A percentile compares a stretch with the other conserved stretches of the same genome.
phyloP scores from a whole-genome alignment of 2,888 invertebrate genomes.

The Glyphotaelius pellucidus region DNA sequence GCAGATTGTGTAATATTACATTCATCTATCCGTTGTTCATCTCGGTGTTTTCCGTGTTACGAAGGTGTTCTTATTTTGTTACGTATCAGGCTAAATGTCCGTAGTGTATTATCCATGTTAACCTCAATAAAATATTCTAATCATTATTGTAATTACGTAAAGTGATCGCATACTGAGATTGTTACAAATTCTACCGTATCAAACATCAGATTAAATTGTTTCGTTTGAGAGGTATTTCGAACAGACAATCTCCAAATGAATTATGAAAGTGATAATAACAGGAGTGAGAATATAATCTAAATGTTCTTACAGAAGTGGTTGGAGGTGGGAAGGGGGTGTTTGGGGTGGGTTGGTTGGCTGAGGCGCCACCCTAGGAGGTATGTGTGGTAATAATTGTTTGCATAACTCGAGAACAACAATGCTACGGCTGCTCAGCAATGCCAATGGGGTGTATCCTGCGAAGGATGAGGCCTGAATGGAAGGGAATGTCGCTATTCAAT shows the following conservation, averaged over 20 bases:
- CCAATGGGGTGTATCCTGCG: constrained; percentile 53
- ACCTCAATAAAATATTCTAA: background rate
- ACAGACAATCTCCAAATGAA: background rate
- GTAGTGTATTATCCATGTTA: background rate
- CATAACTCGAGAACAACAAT: constrained; percentile 66
- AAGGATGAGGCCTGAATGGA: constrained; percentile 49
- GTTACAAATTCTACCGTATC: background rate
- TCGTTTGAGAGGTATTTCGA: background rate
- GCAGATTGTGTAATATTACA: constrained; percentile 54
- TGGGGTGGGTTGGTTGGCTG: background rate
- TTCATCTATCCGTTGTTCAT: constrained; percentile 29
- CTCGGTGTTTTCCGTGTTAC: constrained; percentile 21
- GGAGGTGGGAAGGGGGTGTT: background rate
- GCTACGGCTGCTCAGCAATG: constrained; percentile 62
- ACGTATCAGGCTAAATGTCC: background rate
- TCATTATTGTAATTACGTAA: background rate
- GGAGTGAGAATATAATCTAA: background rate
- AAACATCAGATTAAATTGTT: background rate
- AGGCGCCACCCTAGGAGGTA: constrained; percentile 54
- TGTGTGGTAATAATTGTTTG: constrained; percentile 66
- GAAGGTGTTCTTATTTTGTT: background rate
- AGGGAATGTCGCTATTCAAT: constrained; percentile 58
- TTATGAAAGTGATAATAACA: background rate
- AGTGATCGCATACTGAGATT: background rate
- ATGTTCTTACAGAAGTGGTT: constrained; percentile 3